Evolutionary conservation across 2,797 vertebrate species (phyloP), one percentile per base, ranked within the genome.

Genomic region (Bryconaethiops microstoma): DNA sequence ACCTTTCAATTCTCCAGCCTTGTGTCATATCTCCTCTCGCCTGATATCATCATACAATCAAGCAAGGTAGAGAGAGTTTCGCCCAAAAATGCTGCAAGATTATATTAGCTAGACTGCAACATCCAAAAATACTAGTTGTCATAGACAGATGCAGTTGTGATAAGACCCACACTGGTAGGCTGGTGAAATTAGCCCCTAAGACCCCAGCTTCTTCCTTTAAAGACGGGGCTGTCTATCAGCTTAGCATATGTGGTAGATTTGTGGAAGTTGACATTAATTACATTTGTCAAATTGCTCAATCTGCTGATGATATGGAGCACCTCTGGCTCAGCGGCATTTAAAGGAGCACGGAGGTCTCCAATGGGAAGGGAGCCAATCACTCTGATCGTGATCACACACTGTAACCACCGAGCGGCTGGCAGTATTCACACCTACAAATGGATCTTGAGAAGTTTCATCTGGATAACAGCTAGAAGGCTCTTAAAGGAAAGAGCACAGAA

Each of bases 301-400:
- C 73, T 70, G 39, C 74, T 50, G 21, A 48, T 63, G 42, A 35
- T 59, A 21, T 71, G 54, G 71, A 78, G 29, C 65, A 78, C 63
- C 76, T 68, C 45, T 69, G 71, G 71, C 73, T 78, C 60, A 69
- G 50, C 68, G 57, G 6, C 7, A 19, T 77, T 13, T 59, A 21
- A 65, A 63, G 68, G 29, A 76, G 35, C 74, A 81, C 72, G 78
- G 77, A 75, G 76, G 54, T 54, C 42, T 83, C 81, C 70, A 64
- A 71, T 68, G 69, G 64, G 84, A 83, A 76, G 77, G 82, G 77
- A 80, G 45, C 72, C 67, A 59, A 62, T 81, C 52, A 5, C 76
- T 67, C 65, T 80, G 74, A 84, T 85, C 77, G 76, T 67, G 76
- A 54, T 86, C 76, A 80, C 83, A 65, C 73, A 79, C 80, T 85